Conservation (phyloP, 2,797 vertebrate species). For the Holocentrus rufus region DNA sequence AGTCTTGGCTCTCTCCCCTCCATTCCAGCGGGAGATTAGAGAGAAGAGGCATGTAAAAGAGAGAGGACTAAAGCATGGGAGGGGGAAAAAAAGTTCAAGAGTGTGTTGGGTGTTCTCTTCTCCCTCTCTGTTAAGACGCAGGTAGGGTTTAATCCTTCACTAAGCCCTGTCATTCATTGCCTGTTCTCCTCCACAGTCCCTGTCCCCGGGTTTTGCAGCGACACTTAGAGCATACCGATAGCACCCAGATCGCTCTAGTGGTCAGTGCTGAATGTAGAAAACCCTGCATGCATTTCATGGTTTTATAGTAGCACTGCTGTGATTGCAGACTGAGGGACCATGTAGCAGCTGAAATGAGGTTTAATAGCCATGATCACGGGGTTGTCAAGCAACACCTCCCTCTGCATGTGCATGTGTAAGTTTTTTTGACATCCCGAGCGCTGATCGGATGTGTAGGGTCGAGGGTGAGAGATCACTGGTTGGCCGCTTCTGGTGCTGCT, state of each 20-base stretch:
- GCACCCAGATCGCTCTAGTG: slow-evolving; percentile 40
- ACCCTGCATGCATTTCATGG: not conserved
- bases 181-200: slow-evolving; percentile 47
- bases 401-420: slow-evolving; percentile 2
- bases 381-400: slow-evolving; percentile 13
- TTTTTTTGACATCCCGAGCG: not conserved
- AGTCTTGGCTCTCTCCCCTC: slow-evolving; percentile 29
- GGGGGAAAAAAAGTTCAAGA: slow-evolving; percentile 8
- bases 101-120: slow-evolving; percentile 18
- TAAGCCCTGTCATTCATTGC: slow-evolving; percentile 70
- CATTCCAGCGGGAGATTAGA: slow-evolving; percentile 37
- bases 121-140: slow-evolving; percentile 36
- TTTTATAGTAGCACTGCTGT: not conserved
- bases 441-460: slow-evolving; percentile 11
- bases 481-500: slow-evolving; percentile 28
- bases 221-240: slow-evolving; percentile 57
- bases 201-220: slow-evolving; percentile 50
- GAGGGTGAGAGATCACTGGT: slow-evolving; percentile 2
- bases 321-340: not conserved
- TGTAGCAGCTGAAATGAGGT: not conserved
- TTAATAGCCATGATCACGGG: not conserved
- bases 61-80: not conserved
- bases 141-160: slow-evolving; percentile 74
- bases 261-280: slow-evolving; percentile 15
- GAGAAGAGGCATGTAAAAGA: slow-evolving; percentile 29